These are phyloP conservation scores for Brachionus koreanus DNA, from an alignment of 1,140 invertebrate genomes.

Conservation along the genomic window DNA sequence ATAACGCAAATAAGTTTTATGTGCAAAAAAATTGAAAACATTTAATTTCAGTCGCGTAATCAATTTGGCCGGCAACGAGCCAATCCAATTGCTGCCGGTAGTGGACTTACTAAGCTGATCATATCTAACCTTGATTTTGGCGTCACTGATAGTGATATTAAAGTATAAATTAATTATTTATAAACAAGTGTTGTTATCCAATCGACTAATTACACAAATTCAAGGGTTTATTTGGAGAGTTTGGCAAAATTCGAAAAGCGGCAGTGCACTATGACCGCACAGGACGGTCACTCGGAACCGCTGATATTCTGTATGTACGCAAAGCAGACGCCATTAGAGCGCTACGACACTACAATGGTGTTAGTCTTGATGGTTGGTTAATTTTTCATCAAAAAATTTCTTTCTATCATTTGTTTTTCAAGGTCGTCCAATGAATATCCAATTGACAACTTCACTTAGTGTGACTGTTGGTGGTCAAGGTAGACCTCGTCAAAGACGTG, in stretches of 20 bases:
- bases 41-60: background rate
- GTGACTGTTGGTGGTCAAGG: background rate
- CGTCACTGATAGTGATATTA: constrained; percentile 89
- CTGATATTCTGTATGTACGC: constrained; percentile 92
- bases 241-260: constrained; percentile 85
- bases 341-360: constrained; percentile 95
- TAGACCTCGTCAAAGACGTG: background rate
- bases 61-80: background rate
- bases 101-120: constrained; percentile 30
- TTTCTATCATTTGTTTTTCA: background rate
- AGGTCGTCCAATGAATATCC: constrained; percentile 44
- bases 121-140: constrained; percentile 73
- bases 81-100: background rate
- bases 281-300: constrained; percentile 87
- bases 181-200: background rate
- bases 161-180: constrained; percentile 60
- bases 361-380: constrained; percentile 79
- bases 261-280: constrained; percentile 94
- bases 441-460: constrained; percentile 27
- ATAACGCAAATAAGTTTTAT: background rate
- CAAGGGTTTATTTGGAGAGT: constrained; percentile 90
- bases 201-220: background rate
- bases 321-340: constrained; percentile 85
- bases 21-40: background rate
- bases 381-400: background rate